phyloP scores from a whole-genome alignment of 1,140 invertebrate genomes.

The Cotesia chilonis region DNA sequence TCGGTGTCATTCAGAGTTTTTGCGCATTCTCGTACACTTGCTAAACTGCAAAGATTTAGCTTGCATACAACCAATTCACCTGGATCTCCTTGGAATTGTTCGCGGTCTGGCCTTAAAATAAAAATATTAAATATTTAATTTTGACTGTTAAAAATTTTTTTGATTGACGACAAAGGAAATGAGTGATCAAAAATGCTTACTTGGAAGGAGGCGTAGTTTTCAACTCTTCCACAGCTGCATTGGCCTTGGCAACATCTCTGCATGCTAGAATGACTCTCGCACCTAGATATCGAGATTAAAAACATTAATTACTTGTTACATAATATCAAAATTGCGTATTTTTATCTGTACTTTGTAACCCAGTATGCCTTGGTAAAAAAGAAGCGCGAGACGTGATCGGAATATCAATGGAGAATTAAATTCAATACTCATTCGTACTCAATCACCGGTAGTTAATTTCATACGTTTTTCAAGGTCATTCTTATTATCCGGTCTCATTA shows the following conservation, averaged over 20 bases:
- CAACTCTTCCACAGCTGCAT: slow-evolving; percentile 62
- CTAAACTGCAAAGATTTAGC: slow-evolving; percentile 77
- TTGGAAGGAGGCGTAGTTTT: slow-evolving; percentile 46
- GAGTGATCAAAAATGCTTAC: slow-evolving; percentile 39
- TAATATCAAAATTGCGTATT: background rate
- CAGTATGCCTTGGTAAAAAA: too few species aligned
- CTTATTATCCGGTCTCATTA: too few species aligned
- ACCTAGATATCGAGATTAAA: slow-evolving; percentile 49
- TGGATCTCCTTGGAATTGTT: slow-evolving; percentile 57
- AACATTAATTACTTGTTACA: slow-evolving; percentile 13
- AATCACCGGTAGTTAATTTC: too few species aligned
- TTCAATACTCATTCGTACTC: too few species aligned
- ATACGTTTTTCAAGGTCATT: too few species aligned
- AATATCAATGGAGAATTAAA: too few species aligned
- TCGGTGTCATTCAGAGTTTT: slow-evolving; percentile 70
- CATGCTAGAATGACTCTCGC: slow-evolving; percentile 73
- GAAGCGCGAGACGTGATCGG: too few species aligned
- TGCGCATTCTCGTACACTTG: slow-evolving; percentile 78
- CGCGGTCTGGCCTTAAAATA: slow-evolving; percentile 46
- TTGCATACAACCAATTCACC: slow-evolving; percentile 70
- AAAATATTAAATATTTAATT: slow-evolving; percentile 6
- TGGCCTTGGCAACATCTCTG: slow-evolving; percentile 67
- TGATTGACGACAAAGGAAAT: background rate
- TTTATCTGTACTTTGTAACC: background rate
- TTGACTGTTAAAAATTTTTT: background rate